Conservation (phyloP, 2,113 vertebrate species). For the Sturnira hondurensis region DNA sequence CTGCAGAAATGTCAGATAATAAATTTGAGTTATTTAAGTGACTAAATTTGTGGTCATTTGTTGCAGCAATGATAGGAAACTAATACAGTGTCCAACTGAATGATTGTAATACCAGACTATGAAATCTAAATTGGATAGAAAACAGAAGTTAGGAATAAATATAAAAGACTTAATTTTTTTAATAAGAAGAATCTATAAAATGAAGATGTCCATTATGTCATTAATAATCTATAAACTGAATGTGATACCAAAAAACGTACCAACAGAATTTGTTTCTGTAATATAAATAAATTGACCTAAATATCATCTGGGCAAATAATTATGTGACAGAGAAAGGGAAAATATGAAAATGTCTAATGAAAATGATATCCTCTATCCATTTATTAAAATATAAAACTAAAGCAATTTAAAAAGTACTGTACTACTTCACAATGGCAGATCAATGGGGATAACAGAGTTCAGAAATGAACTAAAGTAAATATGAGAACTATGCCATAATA, state of each 20-base stretch:
- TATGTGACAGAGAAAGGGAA: background rate
- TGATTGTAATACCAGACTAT: background rate
- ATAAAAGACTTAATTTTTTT: background rate
- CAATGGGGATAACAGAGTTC: background rate
- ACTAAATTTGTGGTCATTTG: background rate
- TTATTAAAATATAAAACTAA: constrained; percentile 9
- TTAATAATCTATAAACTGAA: background rate
- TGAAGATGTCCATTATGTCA: background rate
- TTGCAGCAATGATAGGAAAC: background rate
- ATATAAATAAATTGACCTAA: constrained; percentile 9
- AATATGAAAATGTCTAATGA: background rate
- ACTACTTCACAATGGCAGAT: background rate
- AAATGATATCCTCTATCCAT: background rate
- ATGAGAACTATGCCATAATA: background rate
- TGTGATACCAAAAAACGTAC: background rate
- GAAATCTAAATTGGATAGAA: background rate
- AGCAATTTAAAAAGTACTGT: background rate
- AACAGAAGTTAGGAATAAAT: background rate
- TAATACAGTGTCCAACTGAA: background rate
- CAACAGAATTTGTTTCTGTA: background rate
- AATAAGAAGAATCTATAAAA: background rate
- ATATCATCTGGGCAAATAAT: background rate
- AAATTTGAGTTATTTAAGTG: background rate
- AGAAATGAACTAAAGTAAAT: background rate
- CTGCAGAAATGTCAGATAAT: background rate